Evolutionary conservation across 2,888 invertebrate genomes (phyloP).

Genomic region (Meta bourneti): DNA sequence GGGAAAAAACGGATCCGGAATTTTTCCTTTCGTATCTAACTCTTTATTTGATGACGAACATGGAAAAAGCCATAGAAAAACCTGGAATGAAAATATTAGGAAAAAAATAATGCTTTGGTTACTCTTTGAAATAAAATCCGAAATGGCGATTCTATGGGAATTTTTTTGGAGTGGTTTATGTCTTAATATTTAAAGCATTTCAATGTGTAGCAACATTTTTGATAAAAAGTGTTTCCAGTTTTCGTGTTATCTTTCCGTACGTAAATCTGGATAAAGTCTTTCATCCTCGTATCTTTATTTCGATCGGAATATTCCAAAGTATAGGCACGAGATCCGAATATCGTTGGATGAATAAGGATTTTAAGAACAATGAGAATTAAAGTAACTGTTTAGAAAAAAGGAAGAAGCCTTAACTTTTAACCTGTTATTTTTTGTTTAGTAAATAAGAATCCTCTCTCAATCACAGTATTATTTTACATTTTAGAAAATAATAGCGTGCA

Average conservation of each 20-base stretch:
- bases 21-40: slow-evolving; percentile 43
- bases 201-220: not conserved
- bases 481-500: too few relatives aligned
- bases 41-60: slow-evolving; percentile 65
- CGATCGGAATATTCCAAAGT: too few relatives aligned
- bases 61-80: slow-evolving; percentile 38
- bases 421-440: too few relatives aligned
- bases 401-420: too few relatives aligned
- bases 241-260: not conserved
- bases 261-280: not conserved
- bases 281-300: too few relatives aligned
- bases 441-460: too few relatives aligned
- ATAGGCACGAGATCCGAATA: too few relatives aligned
- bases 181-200: not conserved
- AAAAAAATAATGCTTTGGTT: slow-evolving; percentile 20
- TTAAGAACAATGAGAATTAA: too few relatives aligned
- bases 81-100: slow-evolving; percentile 3
- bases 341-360: too few relatives aligned
- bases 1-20: not conserved
- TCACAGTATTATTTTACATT: too few relatives aligned
- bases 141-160: slow-evolving; percentile 34
- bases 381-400: too few relatives aligned
- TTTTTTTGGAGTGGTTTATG: not conserved
- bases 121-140: slow-evolving; percentile 61
- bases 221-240: not conserved